Percentiles rank a stretch among this genome's conserved stretches.
phyloP scores from a whole-genome alignment of 2,797 vertebrate species.

The Chloroceryle inda region DNA sequence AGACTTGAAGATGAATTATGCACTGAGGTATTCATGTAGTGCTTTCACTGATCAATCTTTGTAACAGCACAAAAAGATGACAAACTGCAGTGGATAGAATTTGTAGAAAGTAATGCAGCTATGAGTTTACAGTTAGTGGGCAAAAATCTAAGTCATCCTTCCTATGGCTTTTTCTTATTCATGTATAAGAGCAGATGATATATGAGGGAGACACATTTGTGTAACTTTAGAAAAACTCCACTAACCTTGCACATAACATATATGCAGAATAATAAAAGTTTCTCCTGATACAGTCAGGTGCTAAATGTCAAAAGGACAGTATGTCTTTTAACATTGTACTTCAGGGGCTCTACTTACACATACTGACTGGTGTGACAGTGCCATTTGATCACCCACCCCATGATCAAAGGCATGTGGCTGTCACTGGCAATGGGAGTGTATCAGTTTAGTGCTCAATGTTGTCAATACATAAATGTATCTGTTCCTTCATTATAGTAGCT shows the following conservation, averaged over 20 bases:
- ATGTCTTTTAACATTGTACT: not conserved
- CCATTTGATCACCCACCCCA: too few species aligned
- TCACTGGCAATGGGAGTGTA: not conserved
- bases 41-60: not conserved
- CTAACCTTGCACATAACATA: not conserved
- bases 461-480: not conserved
- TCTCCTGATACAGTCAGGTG: not conserved
- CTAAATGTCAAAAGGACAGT: not conserved
- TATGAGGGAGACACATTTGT: not conserved
- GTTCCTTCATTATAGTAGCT: not conserved
- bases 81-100: not conserved
- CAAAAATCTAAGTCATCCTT: not conserved
- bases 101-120: not conserved
- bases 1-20: not conserved
- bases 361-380: not conserved
- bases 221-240: not conserved
- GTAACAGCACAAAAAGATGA: not conserved
- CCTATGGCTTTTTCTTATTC: not conserved
- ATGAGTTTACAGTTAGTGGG: not conserved
- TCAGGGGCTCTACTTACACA: not conserved
- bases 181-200: fast-evolving
- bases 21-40: not conserved
- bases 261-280: not conserved
- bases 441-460: not conserved
- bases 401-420: not conserved